Percentiles rank a stretch among this genome's conserved stretches.
phyloP scores from a whole-genome alignment of 2,888 invertebrate species.

The Galeruca laticollis region DNA sequence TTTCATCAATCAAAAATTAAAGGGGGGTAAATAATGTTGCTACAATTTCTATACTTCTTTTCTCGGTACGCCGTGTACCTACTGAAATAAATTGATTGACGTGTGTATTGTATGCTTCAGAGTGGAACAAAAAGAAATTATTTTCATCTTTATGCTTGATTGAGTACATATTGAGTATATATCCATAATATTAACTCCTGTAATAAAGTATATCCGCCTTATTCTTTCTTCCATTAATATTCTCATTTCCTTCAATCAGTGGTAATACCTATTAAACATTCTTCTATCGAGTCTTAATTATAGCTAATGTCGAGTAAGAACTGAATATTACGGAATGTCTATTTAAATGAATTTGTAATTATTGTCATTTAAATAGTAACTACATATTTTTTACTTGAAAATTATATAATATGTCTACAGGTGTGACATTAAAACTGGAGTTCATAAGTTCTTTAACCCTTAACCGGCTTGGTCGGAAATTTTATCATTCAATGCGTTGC shows the following conservation, averaged over 20 bases:
- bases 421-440: too few species aligned
- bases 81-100: not conserved
- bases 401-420: too few species aligned
- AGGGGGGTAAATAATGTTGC: not conserved
- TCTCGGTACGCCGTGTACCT: too few species aligned
- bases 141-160: slow-evolving; percentile 6
- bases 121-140: not conserved
- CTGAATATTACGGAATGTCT: slow-evolving; percentile 13
- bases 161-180: not conserved
- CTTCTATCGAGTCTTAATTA: slow-evolving; percentile 7
- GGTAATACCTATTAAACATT: slow-evolving; percentile 16
- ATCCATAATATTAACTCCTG: slow-evolving; percentile 34
- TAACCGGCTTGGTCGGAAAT: too few species aligned
- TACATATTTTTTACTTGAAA: not conserved
- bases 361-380: not conserved
- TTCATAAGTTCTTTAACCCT: too few species aligned
- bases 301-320: slow-evolving; percentile 7
- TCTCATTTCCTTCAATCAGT: slow-evolving; percentile 35
- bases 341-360: not conserved
- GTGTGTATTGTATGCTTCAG: not conserved
- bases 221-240: slow-evolving; percentile 28
- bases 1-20: too few species aligned
- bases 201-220: slow-evolving; percentile 32
- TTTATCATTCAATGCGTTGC: too few species aligned
- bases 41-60: too few species aligned